Percentiles rank a stretch among this genome's conserved stretches.
These are phyloP conservation scores for Gallinago paraguaiae DNA, from an alignment of 2,113 vertebrate genomes.

Conservation along the genomic window DNA sequence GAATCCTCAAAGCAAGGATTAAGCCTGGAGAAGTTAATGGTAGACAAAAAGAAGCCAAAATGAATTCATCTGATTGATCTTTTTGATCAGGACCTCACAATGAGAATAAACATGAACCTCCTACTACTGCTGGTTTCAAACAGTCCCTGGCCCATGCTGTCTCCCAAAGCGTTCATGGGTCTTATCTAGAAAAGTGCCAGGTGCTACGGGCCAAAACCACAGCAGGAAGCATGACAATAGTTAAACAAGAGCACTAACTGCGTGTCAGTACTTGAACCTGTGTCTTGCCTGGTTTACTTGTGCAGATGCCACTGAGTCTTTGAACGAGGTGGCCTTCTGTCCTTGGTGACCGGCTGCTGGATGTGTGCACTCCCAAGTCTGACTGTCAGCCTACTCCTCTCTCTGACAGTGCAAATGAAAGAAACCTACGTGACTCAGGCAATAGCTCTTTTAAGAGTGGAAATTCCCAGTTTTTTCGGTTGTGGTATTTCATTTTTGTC, in stretches of 20 bases:
- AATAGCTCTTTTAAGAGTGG: neutral
- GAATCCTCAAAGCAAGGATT: neutral
- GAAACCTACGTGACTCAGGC: neutral
- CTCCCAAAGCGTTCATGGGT: rapidly evolving
- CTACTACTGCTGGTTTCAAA: neutral
- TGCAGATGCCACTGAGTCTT: neutral
- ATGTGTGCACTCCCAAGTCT: neutral
- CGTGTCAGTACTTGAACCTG: neutral
- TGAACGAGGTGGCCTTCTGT: neutral
- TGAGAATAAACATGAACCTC: neutral
- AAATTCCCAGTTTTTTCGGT: neutral
- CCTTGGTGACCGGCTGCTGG: neutral
- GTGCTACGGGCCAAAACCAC: neutral
- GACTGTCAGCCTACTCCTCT: neutral
- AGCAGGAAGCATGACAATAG: neutral
- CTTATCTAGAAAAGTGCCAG: neutral
- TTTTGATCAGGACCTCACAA: neutral
- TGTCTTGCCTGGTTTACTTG: neutral
- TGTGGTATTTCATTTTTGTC: neutral
- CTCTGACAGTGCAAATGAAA: neutral
- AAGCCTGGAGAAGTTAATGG: neutral
- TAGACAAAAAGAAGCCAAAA: neutral
- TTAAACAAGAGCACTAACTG: neutral
- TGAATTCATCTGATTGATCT: neutral
- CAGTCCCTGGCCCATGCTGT: neutral